A percentile compares a stretch with the other conserved stretches of the same genome.
phyloP scores from a whole-genome alignment of 2,888 invertebrate genomes.

The Liodrosophila aerea region DNA sequence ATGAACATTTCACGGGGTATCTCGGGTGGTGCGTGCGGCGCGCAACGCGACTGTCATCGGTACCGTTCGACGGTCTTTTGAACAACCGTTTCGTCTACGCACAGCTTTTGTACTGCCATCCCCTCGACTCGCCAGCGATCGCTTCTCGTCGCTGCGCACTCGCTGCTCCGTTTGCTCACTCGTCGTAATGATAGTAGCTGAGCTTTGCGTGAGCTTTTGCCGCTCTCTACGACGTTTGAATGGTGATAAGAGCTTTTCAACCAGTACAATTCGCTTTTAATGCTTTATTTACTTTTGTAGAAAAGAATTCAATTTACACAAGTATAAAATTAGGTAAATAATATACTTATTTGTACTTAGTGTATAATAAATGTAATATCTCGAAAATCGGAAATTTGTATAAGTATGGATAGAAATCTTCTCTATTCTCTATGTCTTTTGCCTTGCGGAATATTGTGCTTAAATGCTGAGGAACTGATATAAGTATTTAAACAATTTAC shows the following conservation, averaged over 20 bases:
- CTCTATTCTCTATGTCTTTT: constrained; percentile 3
- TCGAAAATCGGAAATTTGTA: constrained; percentile 23
- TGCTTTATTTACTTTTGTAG: constrained; percentile 51
- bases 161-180: constrained; percentile 10
- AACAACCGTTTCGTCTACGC: constrained; percentile 47
- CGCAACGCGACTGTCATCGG: constrained; percentile 36
- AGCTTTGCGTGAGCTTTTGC: constrained; percentile 53
- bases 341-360: constrained; percentile 29
- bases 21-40: constrained; percentile 7
- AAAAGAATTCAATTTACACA: constrained; percentile 57
- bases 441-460: constrained; percentile 30
- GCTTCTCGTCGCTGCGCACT: constrained; percentile 1
- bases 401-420: constrained; percentile 4
- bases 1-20: constrained; percentile 46
- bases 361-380: constrained; percentile 30
- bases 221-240: not conserved
- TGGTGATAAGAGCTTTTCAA: constrained; percentile 7
- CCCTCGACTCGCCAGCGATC: constrained; percentile 18
- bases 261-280: constrained; percentile 19
- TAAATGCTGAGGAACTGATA: constrained; percentile 42
- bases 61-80: constrained; percentile 54
- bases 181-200: constrained; percentile 32
- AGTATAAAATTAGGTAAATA: constrained; percentile 42
- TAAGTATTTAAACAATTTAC: constrained; percentile 34
- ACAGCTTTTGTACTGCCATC: constrained; percentile 57